These are phyloP conservation scores for Tragelaphus strepsiceros DNA, from an alignment of 2,113 vertebrate species.

Conservation along the genomic window DNA sequence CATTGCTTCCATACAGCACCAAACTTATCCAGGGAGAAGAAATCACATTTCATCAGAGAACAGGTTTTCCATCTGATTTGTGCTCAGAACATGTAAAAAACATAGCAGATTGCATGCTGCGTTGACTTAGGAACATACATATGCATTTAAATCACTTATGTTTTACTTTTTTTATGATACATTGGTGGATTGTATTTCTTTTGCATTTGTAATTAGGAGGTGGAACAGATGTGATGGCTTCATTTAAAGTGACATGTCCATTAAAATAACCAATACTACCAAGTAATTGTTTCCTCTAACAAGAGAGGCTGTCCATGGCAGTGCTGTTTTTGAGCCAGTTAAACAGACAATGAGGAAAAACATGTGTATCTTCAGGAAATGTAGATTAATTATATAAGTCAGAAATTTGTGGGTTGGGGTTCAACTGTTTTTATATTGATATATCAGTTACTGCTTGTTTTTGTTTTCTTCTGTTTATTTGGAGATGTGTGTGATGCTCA, in stretches of 20 bases:
- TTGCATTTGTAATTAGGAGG: constrained; percentile 74
- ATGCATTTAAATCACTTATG: constrained; percentile 76
- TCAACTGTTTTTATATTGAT: background rate
- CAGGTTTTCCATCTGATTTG: constrained; percentile 71
- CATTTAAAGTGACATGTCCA: constrained; percentile 64
- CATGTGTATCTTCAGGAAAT: constrained; percentile 22
- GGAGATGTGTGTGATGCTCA: background rate
- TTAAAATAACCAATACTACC: constrained; percentile 66
- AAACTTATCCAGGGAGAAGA: constrained; percentile 1
- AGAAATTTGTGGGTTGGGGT: constrained; percentile 18
- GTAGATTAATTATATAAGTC: constrained; percentile 13
- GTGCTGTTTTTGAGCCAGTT: constrained; percentile 28
- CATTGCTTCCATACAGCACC: background rate
- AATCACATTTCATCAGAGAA: constrained; percentile 6
- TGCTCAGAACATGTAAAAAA: constrained; percentile 70
- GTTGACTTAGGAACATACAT: constrained; percentile 65
- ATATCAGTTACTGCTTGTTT: background rate
- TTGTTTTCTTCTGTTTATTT: background rate
- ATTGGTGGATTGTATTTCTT: constrained; percentile 74
- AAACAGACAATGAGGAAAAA: constrained; percentile 14
- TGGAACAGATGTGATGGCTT: constrained; percentile 71
- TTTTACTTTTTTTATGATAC: constrained; percentile 74
- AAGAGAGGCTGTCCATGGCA: constrained; percentile 15
- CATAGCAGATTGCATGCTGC: constrained; percentile 71
- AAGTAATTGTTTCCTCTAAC: constrained; percentile 60